Evolutionary conservation across 2,113 vertebrate species (phyloP).

Genomic region (Pteruthius melanotis): DNA sequence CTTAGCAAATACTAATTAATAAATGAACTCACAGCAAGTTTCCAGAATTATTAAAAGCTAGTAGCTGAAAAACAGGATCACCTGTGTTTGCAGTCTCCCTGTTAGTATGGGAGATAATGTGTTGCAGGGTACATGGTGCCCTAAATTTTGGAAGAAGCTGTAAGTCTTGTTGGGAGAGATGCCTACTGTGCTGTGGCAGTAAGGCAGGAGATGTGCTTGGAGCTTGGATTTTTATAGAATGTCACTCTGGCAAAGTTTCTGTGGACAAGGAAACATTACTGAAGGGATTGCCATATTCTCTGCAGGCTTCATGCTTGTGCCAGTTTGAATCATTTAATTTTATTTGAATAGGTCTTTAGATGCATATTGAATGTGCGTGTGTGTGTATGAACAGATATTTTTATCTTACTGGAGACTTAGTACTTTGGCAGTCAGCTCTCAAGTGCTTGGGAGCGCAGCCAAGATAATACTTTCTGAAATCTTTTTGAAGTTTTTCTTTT

Average conservation of each 20-base stretch:
- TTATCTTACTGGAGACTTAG: slow-evolving; percentile 11
- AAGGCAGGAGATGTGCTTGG: background rate
- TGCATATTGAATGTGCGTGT: background rate
- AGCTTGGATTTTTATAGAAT: background rate
- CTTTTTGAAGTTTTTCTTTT: slow-evolving; percentile 11
- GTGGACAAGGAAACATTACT: background rate
- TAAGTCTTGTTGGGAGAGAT: background rate
- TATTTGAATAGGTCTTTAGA: background rate
- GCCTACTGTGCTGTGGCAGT: background rate
- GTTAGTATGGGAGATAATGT: background rate
- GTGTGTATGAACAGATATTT: background rate
- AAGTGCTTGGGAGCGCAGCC: background rate
- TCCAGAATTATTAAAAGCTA: background rate
- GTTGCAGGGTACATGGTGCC: background rate
- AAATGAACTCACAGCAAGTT: background rate
- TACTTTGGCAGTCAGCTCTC: slow-evolving; percentile 23
- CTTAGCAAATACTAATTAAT: background rate
- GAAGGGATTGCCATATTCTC: background rate
- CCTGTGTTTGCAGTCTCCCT: background rate
- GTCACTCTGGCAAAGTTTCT: background rate
- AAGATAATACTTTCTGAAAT: slow-evolving; percentile 16
- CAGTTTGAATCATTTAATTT: background rate
- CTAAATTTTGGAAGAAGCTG: background rate
- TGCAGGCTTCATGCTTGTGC: background rate
- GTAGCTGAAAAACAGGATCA: background rate